phyloP scores from a whole-genome alignment of 2,888 invertebrate species.

The Phlogophora meticulosa region DNA sequence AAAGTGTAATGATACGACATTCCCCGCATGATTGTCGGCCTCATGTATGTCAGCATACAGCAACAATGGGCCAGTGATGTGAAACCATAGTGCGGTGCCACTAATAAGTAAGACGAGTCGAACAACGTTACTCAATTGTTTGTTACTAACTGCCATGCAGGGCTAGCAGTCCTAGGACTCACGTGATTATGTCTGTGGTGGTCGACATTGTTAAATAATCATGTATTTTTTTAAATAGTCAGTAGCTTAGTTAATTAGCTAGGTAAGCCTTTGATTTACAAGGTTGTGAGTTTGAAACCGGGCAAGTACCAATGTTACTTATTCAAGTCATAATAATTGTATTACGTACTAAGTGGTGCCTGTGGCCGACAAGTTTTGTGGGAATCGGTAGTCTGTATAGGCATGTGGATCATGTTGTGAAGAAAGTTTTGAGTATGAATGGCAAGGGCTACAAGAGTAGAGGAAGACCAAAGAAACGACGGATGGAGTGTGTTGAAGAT shows the following conservation, averaged over 20 bases:
- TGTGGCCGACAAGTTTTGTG: too few species aligned
- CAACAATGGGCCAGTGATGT: constrained; percentile 62
- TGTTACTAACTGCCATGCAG: constrained; percentile 18
- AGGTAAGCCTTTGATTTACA: too few species aligned
- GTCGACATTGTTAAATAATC: neutral
- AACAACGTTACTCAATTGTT: constrained; percentile 24
- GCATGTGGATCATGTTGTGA: too few species aligned
- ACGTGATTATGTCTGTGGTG: neutral
- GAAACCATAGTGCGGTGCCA: constrained; percentile 46
- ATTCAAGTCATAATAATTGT: too few species aligned
- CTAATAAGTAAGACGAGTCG: constrained; percentile 45
- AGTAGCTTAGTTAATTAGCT: neutral
- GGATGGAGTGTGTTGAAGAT: too few species aligned
- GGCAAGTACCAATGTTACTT: too few species aligned
- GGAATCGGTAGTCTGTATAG: too few species aligned
- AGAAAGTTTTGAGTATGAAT: too few species aligned
- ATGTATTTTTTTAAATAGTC: constrained; percentile 11
- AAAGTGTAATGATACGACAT: constrained; percentile 54
- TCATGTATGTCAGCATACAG: constrained; percentile 60
- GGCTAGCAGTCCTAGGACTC: neutral
- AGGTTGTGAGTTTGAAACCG: too few species aligned
- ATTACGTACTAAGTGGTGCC: too few species aligned
- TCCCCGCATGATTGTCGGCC: constrained; percentile 62
- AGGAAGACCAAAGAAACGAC: too few species aligned
- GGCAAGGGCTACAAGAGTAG: too few species aligned